These are phyloP conservation scores for Microctonus hyperodae DNA, from an alignment of 2,888 invertebrate species.

Conservation along the genomic window DNA sequence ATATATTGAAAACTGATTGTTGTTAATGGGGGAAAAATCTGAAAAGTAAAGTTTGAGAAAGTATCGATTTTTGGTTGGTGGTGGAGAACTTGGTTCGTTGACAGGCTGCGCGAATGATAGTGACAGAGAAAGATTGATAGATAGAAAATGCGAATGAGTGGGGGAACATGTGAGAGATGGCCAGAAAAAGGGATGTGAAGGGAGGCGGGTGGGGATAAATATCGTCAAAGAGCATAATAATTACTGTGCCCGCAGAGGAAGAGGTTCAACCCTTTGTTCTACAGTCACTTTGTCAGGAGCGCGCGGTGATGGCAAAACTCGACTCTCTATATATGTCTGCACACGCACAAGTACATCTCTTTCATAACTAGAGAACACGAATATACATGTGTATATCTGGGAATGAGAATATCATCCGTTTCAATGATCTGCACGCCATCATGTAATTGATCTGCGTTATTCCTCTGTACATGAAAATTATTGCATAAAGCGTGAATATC, in stretches of 20 bases:
- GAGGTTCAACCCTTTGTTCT: conserved; percentile 62
- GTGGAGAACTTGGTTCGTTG: conserved; percentile 16
- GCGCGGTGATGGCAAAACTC: conserved; percentile 22
- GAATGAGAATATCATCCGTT: conserved; percentile 51
- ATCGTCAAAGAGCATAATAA: conserved; percentile 63
- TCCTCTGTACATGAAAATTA: conserved; percentile 47
- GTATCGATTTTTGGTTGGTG: conserved; percentile 55
- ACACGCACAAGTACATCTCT: conserved; percentile 30
- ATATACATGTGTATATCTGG: neutral
- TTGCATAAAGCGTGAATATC: conserved; percentile 45
- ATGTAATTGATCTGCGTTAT: conserved; percentile 59
- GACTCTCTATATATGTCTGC: neutral
- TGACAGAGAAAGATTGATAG: neutral
- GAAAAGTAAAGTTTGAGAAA: conserved; percentile 54
- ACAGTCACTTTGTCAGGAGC: conserved; percentile 61
- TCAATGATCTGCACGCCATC: conserved; percentile 50
- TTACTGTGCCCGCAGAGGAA: conserved; percentile 61
- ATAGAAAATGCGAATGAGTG: neutral
- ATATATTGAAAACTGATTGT: too few species aligned
- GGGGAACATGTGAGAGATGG: neutral
- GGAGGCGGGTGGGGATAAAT: conserved; percentile 38
- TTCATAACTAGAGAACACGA: conserved; percentile 16
- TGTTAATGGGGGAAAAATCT: too few species aligned
- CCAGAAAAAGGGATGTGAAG: neutral
- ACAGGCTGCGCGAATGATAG: neutral